Percentiles rank a stretch among this genome's conserved stretches.
These are phyloP conservation scores for Drosophila kokeensis DNA, from an alignment of 2,888 invertebrate genomes.

Conservation along the genomic window DNA sequence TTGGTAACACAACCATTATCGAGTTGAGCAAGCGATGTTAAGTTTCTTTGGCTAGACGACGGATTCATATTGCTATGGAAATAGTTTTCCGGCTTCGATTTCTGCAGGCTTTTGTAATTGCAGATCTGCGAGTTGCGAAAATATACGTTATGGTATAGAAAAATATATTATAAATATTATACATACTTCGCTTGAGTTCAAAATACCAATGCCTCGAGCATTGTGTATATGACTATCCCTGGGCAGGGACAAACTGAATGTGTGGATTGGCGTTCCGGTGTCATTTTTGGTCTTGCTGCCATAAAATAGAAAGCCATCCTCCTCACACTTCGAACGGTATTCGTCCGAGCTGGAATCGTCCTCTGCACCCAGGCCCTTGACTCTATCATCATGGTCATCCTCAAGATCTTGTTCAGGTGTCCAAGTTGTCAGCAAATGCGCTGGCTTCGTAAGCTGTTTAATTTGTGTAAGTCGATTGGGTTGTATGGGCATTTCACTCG, in stretches of 20 bases:
- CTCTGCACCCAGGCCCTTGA: conserved; percentile 46
- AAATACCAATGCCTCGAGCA: conserved; percentile 23
- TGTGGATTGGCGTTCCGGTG: conserved; percentile 86
- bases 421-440: conserved; percentile 86
- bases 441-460: conserved; percentile 25
- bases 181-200: conserved; percentile 40
- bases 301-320: conserved; percentile 52
- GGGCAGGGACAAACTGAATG: conserved; percentile 91
- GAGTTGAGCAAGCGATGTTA: conserved; percentile 4
- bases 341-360: conserved; percentile 82
- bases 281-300: conserved; percentile 48
- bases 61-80: conserved; percentile 4
- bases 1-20: conserved; percentile 20
- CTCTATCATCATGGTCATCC: conserved; percentile 86
- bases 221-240: conserved; percentile 86
- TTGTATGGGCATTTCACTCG: conserved; percentile 51
- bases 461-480: conserved; percentile 38
- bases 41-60: conserved; percentile 26
- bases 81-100: conserved; percentile 37
- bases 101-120: conserved; percentile 56
- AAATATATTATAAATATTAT: background rate
- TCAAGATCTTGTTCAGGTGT: conserved; percentile 95
- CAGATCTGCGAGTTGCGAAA: conserved; percentile 25
- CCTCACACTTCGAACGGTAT: conserved; percentile 55
- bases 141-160: background rate